phyloP scores from a whole-genome alignment of 1,140 invertebrate genomes.

The Bombus huntii region DNA sequence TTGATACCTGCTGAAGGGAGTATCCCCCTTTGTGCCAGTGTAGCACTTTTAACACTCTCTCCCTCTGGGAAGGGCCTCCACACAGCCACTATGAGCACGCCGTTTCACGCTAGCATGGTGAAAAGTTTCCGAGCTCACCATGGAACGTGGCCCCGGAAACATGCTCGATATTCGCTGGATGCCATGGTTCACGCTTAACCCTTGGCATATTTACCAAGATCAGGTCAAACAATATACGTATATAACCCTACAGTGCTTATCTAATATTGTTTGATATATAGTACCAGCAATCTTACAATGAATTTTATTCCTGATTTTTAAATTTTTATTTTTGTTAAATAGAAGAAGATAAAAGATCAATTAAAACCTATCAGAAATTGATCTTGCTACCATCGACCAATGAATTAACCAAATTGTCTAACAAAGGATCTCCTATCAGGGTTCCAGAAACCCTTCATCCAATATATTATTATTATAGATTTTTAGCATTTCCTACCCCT shows the following conservation, averaged over 20 bases:
- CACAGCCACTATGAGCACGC: neutral
- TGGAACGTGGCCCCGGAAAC: neutral
- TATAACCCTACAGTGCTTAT: neutral
- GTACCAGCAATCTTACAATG: no score
- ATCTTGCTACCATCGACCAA: no score
- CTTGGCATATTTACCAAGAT: neutral
- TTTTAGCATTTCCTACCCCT: no score
- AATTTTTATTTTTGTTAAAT: no score
- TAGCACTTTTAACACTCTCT: slow-evolving; percentile 2
- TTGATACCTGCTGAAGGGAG: neutral
- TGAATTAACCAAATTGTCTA: no score
- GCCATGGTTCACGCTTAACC: neutral
- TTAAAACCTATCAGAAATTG: no score
- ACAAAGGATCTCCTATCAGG: no score
- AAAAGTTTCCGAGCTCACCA: neutral
- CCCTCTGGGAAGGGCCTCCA: neutral
- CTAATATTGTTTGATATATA: no score
- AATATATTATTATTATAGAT: no score
- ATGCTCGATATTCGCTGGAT: neutral
- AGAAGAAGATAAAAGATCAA: no score
- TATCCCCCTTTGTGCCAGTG: neutral
- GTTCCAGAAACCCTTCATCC: no score
- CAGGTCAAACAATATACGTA: neutral
- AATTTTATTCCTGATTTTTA: no score
- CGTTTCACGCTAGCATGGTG: neutral